Conservation (phyloP, 2,888 invertebrate genomes). For the Andrena fulva region DNA sequence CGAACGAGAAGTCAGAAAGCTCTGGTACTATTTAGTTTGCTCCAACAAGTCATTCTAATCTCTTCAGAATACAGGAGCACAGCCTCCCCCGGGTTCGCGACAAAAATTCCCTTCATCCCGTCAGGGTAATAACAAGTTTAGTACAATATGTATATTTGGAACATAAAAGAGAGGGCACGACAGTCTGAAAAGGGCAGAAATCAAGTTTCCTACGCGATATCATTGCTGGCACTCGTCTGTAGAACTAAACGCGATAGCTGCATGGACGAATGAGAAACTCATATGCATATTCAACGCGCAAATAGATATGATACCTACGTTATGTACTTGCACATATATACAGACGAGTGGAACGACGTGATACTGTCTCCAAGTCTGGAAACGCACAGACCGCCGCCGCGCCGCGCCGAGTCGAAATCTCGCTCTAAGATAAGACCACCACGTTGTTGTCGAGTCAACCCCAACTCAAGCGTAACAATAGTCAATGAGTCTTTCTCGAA, state of each 20-base stretch:
- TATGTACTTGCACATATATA: constrained; percentile 1
- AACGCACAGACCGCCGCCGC: constrained; percentile 38
- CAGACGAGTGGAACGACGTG: constrained; percentile 24
- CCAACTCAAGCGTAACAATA: constrained; percentile 81
- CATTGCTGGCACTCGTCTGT: not conserved
- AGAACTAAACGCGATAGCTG: constrained; percentile 27
- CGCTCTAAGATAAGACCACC: constrained; percentile 78
- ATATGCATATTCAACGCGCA: constrained; percentile 16
- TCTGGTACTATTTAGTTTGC: too few relatives aligned
- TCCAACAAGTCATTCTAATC: too few relatives aligned
- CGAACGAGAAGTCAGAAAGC: too few relatives aligned
- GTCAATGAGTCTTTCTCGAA: constrained; percentile 66
- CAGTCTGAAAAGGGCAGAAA: not conserved
- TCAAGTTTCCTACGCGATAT: not conserved
- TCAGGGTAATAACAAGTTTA: not conserved
- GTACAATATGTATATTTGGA: not conserved
- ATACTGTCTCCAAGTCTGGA: constrained; percentile 70
- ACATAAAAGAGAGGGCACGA: not conserved
- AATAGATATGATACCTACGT: constrained; percentile 24
- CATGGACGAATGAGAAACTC: constrained; percentile 24
- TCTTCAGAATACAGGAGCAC: not conserved
- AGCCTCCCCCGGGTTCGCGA: too few relatives aligned
- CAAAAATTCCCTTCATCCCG: not conserved
- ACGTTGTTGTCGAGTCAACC: constrained; percentile 79
- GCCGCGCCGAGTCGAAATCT: constrained; percentile 74